phyloP scores from a whole-genome alignment of 2,888 invertebrate genomes.

The Prosopocoilus inquinatus region DNA sequence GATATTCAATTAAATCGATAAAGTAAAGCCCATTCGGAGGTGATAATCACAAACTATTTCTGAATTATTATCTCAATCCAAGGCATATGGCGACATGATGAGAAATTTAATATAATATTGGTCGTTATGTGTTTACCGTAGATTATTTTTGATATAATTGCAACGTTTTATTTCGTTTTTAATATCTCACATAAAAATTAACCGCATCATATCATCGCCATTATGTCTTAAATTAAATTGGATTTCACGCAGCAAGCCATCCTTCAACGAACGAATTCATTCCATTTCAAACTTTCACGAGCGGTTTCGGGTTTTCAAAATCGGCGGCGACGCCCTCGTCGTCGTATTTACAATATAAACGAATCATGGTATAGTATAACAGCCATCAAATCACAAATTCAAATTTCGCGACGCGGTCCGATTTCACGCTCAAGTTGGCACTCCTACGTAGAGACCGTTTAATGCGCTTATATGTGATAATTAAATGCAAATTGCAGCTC shows the following conservation, averaged over 20 bases:
- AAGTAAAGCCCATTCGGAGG: conserved; percentile 20
- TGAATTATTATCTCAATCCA: conserved; percentile 27
- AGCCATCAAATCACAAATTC: conserved; percentile 42
- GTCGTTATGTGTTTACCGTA: conserved; percentile 22
- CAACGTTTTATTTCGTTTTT: not conserved
- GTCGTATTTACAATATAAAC: conserved; percentile 19
- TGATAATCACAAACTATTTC: conserved; percentile 27
- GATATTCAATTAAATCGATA: conserved; percentile 31
- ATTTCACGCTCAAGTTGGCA: conserved; percentile 47
- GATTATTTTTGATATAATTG: conserved; percentile 16
- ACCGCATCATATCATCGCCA: too few relatives aligned
- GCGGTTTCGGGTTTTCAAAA: too few relatives aligned
- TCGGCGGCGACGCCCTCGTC: not conserved
- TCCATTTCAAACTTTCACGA: too few relatives aligned
- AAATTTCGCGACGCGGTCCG: conserved; percentile 42
- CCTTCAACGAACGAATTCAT: too few relatives aligned
- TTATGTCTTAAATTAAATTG: too few relatives aligned
- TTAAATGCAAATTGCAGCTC: conserved; percentile 53
- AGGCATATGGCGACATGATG: conserved; percentile 28
- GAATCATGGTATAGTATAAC: conserved; percentile 22
- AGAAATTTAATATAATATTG: conserved; percentile 31
- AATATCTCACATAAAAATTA: too few relatives aligned
- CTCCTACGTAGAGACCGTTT: conserved; percentile 43
- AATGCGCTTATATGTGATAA: conserved; percentile 53
- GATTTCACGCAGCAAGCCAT: too few relatives aligned